These are phyloP conservation scores for Ceuthmochares aereus DNA, from an alignment of 2,113 vertebrate genomes.

Conservation along the genomic window DNA sequence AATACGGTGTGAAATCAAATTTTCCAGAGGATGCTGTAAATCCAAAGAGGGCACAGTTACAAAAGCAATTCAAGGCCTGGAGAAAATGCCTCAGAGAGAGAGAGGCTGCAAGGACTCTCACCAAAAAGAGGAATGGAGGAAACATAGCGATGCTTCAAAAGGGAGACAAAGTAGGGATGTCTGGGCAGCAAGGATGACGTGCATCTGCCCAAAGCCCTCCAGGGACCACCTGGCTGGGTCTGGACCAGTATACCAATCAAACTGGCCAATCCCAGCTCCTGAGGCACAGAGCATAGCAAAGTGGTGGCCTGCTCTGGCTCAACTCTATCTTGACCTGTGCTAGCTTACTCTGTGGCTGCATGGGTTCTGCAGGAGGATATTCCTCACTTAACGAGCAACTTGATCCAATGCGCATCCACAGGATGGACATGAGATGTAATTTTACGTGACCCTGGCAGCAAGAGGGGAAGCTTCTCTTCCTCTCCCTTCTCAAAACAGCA, in stretches of 20 bases:
- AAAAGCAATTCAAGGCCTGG: background rate
- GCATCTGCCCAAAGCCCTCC: background rate
- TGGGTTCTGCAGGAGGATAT: background rate
- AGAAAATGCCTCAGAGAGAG: background rate
- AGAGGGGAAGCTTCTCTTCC: background rate
- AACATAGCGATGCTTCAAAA: background rate
- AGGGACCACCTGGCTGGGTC: background rate
- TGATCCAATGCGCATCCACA: background rate
- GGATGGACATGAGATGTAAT: background rate
- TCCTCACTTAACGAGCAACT: background rate
- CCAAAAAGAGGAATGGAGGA: background rate
- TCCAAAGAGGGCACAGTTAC: background rate
- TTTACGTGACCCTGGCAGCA: background rate
- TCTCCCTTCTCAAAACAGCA: background rate
- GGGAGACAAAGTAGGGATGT: background rate
- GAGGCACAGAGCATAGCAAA: background rate
- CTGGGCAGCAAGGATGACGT: background rate
- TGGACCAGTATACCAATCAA: background rate
- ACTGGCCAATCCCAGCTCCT: background rate
- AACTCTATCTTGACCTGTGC: fast-evolving
- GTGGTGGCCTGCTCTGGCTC: background rate
- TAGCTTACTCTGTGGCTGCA: background rate
- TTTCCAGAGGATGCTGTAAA: conserved; percentile 13
- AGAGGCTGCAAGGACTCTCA: background rate
- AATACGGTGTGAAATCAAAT: conserved; percentile 42